Evolutionary conservation across 2,797 vertebrate species (phyloP).

Genomic region (Pangasius djambal): DNA sequence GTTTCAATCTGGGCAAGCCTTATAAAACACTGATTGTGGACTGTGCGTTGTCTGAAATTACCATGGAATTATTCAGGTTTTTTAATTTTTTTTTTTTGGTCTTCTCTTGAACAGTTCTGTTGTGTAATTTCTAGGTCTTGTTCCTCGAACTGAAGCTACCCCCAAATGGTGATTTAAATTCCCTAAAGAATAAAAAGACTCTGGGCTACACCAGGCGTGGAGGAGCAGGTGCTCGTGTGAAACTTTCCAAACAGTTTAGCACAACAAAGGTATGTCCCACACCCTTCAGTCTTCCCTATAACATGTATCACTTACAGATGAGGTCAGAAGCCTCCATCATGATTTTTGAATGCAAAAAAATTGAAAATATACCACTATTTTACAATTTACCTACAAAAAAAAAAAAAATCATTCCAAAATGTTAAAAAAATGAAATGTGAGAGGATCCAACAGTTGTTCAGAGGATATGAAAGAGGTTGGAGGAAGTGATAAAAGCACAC

Average conservation of each 20-base stretch:
- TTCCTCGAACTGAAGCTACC: conserved; percentile 94
- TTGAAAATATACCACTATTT: neutral
- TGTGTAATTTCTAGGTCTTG: conserved; percentile 78
- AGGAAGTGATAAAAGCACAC: neutral
- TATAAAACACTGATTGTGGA: neutral
- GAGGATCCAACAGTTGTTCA: neutral
- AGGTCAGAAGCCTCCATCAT: neutral
- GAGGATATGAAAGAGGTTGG: neutral
- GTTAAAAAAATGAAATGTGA: neutral
- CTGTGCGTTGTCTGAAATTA: neutral
- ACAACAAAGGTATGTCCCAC: conserved; percentile 86
- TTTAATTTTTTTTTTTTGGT: neutral
- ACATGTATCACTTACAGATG: neutral
- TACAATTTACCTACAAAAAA: neutral
- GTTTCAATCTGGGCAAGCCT: neutral
- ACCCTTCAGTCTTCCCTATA: neutral
- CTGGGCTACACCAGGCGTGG: conserved; percentile 87
- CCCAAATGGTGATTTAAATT: conserved; percentile 82
- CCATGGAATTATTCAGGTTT: neutral
- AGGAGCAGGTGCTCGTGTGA: conserved; percentile 67
- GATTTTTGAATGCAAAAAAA: neutral
- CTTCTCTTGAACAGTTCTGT: neutral
- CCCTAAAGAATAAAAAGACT: conserved; percentile 85
- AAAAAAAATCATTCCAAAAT: neutral
- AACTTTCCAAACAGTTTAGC: conserved; percentile 87